Evolutionary conservation across 2,888 invertebrate genomes (phyloP).

Genomic region (Lycia hirtaria): DNA sequence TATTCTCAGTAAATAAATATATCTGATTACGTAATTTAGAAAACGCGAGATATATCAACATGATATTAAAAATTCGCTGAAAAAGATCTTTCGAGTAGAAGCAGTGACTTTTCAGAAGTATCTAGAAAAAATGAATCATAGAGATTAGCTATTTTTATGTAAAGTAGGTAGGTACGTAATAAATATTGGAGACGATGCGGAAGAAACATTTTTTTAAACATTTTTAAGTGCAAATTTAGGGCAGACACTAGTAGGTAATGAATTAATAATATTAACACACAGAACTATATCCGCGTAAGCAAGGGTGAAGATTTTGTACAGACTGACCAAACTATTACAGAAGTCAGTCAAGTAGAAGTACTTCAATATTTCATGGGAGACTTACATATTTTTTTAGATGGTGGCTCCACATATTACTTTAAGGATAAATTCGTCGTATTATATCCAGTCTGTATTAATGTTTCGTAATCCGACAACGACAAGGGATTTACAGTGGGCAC

Average conservation of each 20-base stretch:
- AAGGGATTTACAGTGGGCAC: constrained; percentile 9
- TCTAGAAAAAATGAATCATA: constrained; percentile 4
- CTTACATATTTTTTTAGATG: background rate
- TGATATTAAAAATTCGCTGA: background rate
- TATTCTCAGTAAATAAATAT: background rate
- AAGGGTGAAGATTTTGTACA: background rate
- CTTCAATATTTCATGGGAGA: background rate
- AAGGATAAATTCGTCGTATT: background rate
- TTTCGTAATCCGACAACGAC: constrained; percentile 16
- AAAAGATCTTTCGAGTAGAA: background rate
- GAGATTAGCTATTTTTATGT: background rate
- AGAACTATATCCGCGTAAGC: constrained; percentile 2
- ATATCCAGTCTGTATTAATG: constrained; percentile 1
- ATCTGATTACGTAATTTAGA: background rate
- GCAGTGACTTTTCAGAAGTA: background rate
- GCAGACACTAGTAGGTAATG: background rate
- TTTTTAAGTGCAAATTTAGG: constrained; percentile 14
- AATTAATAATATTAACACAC: background rate
- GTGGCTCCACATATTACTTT: background rate
- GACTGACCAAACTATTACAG: background rate
- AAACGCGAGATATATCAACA: background rate
- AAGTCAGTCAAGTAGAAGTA: background rate
- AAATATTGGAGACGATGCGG: constrained; percentile 21
- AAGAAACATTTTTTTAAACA: constrained; percentile 13
- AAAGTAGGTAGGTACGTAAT: background rate